A percentile compares a stretch with the other conserved stretches of the same genome.
Conservation (phyloP, 2,113 vertebrate genomes). For the Cyanistes caeruleus region DNA sequence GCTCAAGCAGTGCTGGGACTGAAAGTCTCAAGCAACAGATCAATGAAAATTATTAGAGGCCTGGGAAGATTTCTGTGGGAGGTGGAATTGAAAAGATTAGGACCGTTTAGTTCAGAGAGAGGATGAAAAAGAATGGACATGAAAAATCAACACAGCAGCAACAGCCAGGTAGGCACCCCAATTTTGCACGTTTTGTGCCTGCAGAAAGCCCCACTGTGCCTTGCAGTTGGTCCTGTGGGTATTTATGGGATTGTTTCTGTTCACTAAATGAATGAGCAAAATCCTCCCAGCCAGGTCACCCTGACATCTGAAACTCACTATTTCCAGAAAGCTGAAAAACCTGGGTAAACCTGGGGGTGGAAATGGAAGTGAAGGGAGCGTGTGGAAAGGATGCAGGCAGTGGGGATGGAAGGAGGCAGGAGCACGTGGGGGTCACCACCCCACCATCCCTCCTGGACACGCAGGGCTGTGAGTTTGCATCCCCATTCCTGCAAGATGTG, state of each 20-base stretch:
- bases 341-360: not conserved
- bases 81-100: constrained; percentile 63
- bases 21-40: constrained; percentile 49
- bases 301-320: not conserved
- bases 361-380: not conserved
- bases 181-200: not conserved
- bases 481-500: accelerated
- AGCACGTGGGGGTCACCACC: not conserved
- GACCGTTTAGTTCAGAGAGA: constrained; percentile 1
- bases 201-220: not conserved
- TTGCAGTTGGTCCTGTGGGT: not conserved
- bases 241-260: constrained; percentile 9
- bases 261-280: not conserved
- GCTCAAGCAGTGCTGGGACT: not conserved
- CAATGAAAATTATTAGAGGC: constrained; percentile 57
- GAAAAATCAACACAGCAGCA: not conserved
- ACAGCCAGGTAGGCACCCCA: not conserved
- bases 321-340: not conserved
- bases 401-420: not conserved
- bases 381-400: not conserved
- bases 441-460: accelerated
- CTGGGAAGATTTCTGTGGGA: constrained; percentile 60
- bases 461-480: not conserved
- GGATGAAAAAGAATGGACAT: constrained; percentile 19
- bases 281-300: not conserved